phyloP scores from a whole-genome alignment of 2,888 invertebrate genomes.

The Sphecodes monilicornis region DNA sequence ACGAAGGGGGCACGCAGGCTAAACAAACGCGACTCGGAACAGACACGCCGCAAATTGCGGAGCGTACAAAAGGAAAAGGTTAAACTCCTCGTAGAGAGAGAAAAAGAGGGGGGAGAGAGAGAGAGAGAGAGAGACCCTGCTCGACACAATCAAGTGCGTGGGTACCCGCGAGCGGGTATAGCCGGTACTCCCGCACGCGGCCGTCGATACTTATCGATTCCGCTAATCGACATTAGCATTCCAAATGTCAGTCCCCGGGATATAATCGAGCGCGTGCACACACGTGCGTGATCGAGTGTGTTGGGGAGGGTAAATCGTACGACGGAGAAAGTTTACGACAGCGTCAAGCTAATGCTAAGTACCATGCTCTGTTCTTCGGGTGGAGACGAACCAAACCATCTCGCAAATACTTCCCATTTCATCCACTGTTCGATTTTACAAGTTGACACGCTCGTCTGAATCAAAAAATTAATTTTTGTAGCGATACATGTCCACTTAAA shows the following conservation, averaged over 20 bases:
- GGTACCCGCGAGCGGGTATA: conserved; percentile 29
- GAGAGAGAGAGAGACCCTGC: conserved; percentile 2
- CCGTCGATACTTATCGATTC: conserved; percentile 68
- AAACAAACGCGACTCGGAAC: conserved; percentile 23
- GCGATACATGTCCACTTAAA: no score
- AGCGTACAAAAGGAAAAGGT: conserved; percentile 42
- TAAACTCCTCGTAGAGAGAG: conserved; percentile 34
- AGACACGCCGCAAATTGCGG: conserved; percentile 41
- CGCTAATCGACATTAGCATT: conserved; percentile 75
- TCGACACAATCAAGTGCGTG: conserved; percentile 56
- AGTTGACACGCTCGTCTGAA: background rate
- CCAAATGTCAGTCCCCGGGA: conserved; percentile 71
- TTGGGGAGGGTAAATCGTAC: conserved; percentile 26
- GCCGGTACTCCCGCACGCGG: conserved; percentile 38
- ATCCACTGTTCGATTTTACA: background rate
- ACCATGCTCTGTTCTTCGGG: background rate
- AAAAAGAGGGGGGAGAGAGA: background rate
- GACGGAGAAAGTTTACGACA: conserved; percentile 3
- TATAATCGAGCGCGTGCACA: conserved; percentile 46
- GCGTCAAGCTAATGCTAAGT: background rate
- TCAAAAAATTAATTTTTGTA: background rate
- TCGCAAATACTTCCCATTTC: background rate
- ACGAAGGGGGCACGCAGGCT: conserved; percentile 3
- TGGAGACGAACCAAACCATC: background rate
- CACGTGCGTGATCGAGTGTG: conserved; percentile 20